These are phyloP conservation scores for Heliconius congener DNA, from an alignment of 1,140 invertebrate genomes.

Conservation along the genomic window DNA sequence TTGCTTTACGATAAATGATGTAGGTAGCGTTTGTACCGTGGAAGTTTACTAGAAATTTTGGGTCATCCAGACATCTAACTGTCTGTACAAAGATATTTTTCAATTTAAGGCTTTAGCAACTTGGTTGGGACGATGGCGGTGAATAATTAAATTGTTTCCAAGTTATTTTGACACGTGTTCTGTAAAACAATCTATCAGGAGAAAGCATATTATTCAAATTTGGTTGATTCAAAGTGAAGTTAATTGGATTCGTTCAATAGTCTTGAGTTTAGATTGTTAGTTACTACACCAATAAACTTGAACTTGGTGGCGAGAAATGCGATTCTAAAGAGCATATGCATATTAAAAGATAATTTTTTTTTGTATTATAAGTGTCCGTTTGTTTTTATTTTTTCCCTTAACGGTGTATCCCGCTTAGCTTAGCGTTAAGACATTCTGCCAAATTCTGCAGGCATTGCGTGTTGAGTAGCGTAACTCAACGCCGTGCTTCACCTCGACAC, in stretches of 20 bases:
- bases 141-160: not conserved
- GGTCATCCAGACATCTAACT: constrained; percentile 20
- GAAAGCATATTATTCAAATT: not conserved
- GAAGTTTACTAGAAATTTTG: constrained; percentile 27
- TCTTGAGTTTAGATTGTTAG: not conserved
- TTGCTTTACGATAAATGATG: constrained; percentile 37
- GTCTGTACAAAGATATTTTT: not conserved
- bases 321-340: not conserved
- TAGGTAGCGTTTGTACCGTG: constrained; percentile 31
- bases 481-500: too few species aligned
- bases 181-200: not conserved
- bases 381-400: not conserved
- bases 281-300: not conserved
- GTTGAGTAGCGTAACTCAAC: too few species aligned
- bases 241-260: constrained; percentile 3
- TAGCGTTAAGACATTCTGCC: too few species aligned
- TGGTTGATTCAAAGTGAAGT: not conserved
- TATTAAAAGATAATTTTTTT: not conserved
- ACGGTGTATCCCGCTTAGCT: too few species aligned
- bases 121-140: not conserved
- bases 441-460: too few species aligned
- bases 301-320: not conserved
- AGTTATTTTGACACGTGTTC: not conserved
- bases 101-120: not conserved
- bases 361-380: not conserved